phyloP scores from a whole-genome alignment of 2,888 invertebrate genomes.

The Sesamia inferens region DNA sequence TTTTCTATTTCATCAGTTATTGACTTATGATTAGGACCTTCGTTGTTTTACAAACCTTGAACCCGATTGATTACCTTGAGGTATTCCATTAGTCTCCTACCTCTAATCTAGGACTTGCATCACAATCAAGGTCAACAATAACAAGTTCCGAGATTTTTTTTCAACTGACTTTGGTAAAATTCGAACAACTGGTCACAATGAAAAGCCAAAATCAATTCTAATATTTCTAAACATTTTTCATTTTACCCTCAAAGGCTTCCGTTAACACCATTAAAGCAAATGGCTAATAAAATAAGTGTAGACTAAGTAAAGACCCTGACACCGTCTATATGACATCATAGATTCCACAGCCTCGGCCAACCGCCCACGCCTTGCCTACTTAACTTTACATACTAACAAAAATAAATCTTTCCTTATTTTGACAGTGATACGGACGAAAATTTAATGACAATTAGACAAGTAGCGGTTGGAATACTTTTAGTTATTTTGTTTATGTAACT shows the following conservation, averaged over 20 bases:
- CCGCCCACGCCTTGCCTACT: conserved; percentile 69
- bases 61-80: not conserved
- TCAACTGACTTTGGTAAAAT: not conserved
- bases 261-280: conserved; percentile 51
- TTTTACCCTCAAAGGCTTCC: conserved; percentile 32
- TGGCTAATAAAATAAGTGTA: conserved; percentile 63
- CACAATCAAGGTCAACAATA: not conserved
- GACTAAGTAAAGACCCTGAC: conserved; percentile 78
- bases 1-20: not conserved
- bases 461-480: conserved; percentile 15
- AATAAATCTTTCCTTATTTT: conserved; percentile 30
- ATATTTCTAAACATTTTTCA: conserved; percentile 8
- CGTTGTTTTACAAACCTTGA: not conserved
- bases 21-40: not conserved
- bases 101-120: not conserved
- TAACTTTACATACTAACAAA: conserved; percentile 27
- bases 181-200: not conserved
- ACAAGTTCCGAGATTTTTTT: not conserved
- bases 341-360: conserved; percentile 65
- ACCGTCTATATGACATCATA: conserved; percentile 77
- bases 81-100: not conserved
- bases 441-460: conserved; percentile 16
- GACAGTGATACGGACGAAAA: conserved; percentile 34
- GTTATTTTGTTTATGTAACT: conserved; percentile 53
- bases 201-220: conserved; percentile 1